Evolutionary conservation across 1,140 invertebrate species (phyloP).

Genomic region (Battus philenor): DNA sequence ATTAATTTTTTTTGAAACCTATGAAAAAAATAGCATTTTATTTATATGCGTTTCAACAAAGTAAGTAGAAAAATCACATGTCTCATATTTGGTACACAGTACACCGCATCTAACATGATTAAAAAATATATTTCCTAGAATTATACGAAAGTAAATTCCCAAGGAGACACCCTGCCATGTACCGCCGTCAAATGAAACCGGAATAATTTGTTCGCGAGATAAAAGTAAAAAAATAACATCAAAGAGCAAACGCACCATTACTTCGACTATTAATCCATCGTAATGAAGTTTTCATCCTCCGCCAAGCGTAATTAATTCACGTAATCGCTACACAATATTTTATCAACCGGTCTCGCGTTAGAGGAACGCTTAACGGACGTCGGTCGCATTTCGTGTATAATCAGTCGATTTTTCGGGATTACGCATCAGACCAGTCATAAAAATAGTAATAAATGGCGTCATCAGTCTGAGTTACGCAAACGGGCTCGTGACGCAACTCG

Average conservation of each 20-base stretch:
- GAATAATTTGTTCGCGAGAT: too few relatives aligned
- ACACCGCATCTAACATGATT: too few relatives aligned
- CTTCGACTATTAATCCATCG: not conserved
- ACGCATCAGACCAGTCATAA: slow-evolving; percentile 31
- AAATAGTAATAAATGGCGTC: slow-evolving; percentile 34
- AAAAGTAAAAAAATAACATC: slow-evolving; percentile 4
- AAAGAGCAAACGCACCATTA: slow-evolving; percentile 4
- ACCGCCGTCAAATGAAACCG: too few relatives aligned
- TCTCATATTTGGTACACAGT: too few relatives aligned
- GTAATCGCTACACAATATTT: not conserved
- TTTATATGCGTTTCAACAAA: too few relatives aligned
- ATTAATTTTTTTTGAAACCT: too few relatives aligned
- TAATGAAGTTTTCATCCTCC: slow-evolving; percentile 3
- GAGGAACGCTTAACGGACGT: not conserved
- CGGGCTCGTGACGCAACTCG: slow-evolving; percentile 31
- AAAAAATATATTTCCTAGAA: too few relatives aligned
- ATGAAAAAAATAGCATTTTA: too few relatives aligned
- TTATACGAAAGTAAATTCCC: too few relatives aligned
- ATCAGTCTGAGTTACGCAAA: slow-evolving; percentile 31
- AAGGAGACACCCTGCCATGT: too few relatives aligned
- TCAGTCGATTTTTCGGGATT: slow-evolving; percentile 33
- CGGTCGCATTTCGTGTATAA: slow-evolving; percentile 23
- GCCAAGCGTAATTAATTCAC: slow-evolving; percentile 2
- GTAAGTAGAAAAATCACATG: too few relatives aligned
- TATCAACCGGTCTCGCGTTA: not conserved